Conservation (phyloP, 2,888 invertebrate species). For the Drosophila parthenogenetica region DNA sequence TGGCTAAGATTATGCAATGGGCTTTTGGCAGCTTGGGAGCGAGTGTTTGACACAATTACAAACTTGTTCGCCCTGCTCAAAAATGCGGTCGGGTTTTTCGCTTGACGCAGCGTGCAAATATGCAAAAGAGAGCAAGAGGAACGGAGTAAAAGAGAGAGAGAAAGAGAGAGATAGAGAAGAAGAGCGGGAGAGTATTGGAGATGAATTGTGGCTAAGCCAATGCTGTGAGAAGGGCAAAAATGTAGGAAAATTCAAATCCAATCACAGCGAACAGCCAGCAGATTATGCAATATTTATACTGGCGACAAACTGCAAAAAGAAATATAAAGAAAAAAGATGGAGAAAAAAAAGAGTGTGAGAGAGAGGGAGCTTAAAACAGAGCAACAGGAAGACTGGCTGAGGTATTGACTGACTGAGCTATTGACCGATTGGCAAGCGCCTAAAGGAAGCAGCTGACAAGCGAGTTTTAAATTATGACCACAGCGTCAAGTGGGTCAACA, state of each 20-base stretch:
- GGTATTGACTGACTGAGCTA: conserved; percentile 7
- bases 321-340: too few species aligned
- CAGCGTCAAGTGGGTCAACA: conserved; percentile 69
- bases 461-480: conserved; percentile 30
- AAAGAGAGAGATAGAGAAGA: neutral
- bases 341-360: neutral
- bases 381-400: conserved; percentile 45
- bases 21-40: conserved; percentile 33
- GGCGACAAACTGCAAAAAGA: conserved; percentile 66
- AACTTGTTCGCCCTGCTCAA: conserved; percentile 75
- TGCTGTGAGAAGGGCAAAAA: conserved; percentile 56
- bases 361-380: neutral
- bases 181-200: neutral
- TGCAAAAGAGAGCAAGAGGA: conserved; percentile 60
- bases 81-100: conserved; percentile 70
- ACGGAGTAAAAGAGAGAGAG: too few species aligned
- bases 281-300: conserved; percentile 69
- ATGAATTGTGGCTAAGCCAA: conserved; percentile 7
- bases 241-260: conserved; percentile 64
- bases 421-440: conserved; percentile 20
- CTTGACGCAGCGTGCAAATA: conserved; percentile 59
- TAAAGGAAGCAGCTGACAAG: conserved; percentile 31
- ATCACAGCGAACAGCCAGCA: conserved; percentile 22
- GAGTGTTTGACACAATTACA: conserved; percentile 74
- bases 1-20: conserved; percentile 61